phyloP scores from a whole-genome alignment of 2,113 vertebrate genomes.

The Rynchops niger region DNA sequence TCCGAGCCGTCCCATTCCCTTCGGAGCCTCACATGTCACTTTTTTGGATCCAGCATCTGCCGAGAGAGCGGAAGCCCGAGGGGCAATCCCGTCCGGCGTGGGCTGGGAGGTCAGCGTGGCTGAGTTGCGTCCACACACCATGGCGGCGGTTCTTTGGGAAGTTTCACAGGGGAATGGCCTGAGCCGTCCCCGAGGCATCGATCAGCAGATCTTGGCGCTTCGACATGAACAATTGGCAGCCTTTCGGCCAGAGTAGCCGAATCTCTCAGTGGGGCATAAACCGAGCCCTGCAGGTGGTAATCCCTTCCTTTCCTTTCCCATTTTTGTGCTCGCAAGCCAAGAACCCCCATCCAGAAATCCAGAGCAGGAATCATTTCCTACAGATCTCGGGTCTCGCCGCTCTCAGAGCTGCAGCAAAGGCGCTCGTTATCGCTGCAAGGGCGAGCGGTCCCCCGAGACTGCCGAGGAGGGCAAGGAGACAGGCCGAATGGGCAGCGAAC shows the following conservation, averaged over 20 bases:
- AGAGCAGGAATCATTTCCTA: neutral
- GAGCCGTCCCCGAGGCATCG: neutral
- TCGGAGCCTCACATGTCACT: accelerated
- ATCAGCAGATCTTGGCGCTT: neutral
- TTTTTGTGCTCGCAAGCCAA: neutral
- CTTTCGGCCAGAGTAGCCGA: neutral
- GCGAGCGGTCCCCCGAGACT: neutral
- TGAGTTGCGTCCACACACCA: accelerated
- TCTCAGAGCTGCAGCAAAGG: neutral
- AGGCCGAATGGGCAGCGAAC: accelerated
- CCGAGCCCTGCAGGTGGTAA: neutral
- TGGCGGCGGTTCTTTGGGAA: neutral
- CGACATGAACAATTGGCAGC: neutral
- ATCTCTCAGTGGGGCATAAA: neutral
- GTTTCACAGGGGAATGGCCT: neutral
- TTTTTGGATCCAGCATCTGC: accelerated
- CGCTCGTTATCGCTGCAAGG: neutral
- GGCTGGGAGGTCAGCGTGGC: accelerated
- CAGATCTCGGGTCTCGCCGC: neutral
- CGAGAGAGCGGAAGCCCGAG: accelerated
- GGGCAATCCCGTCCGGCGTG: accelerated
- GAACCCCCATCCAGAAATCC: neutral
- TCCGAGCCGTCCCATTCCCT: too few relatives aligned
- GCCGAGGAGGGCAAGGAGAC: neutral
- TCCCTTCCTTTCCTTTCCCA: neutral